Base-by-base conservation (phyloP, 2,113 vertebrate genomes). In the Callospermophilus lateralis region DNA sequence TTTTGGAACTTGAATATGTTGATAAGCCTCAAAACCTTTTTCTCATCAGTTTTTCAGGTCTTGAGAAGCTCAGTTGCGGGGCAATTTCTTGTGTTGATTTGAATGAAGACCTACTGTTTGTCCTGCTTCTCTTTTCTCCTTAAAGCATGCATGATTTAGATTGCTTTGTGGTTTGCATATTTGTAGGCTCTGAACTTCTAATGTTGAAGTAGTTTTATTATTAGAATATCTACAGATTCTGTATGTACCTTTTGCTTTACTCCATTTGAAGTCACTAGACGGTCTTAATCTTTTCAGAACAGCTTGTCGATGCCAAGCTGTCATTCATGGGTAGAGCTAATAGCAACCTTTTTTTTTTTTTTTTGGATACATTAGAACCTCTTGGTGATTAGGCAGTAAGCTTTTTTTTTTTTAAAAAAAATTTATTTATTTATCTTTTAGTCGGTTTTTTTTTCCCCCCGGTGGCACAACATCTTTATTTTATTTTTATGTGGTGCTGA, bases 241-340 rank as follows among this genome's bases (percentile, higher is more conserved):
- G 1, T 93, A 32, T 53, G 28, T 79, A 8, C 30, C 13, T 95
- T 32, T 51, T 93, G 34, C 73, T 83, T 96, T 89, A 90, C 39
- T 28, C 28, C 32, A 39, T 83, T 93, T 76, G 12, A 48, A 4
- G 30, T 89, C 55, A 81, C 67, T 45, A 34, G 77, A 79, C n/a
- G 9, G 94, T 96, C n/a, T 94, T 92, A 72, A 94, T 97, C 93
- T 96, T 94, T 95, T 68, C 20, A 45, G 37, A 95, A 84, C 92
- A 94, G 63, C 28, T 81, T 81, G 73, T 83, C 32, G 89, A 74
- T 91, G 85, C 72, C 81, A 86, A 22, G 32, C 67, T 84, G 37
- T 88, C 85, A 87, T 86, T 88, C 61, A 19, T 93, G 61, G 73
- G 48, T 87, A 87, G 48, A 70, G 39, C 70, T 81, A 91, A 78